phyloP scores from a whole-genome alignment of 2,113 vertebrate genomes.

The Helogale parvula region DNA sequence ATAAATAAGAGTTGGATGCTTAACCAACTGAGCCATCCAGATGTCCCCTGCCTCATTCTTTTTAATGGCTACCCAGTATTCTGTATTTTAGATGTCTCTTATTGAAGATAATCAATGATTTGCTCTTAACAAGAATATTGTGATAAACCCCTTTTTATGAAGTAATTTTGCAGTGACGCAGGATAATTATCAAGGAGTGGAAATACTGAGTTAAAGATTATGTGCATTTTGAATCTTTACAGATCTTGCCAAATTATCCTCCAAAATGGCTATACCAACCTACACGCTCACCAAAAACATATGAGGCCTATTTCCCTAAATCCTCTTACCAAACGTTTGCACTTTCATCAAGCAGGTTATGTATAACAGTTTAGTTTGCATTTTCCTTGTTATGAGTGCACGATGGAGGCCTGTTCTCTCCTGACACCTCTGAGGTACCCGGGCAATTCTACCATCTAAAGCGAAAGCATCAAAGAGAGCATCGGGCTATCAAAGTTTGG shows the following conservation, averaged over 20 bases:
- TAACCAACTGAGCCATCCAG: too few species aligned
- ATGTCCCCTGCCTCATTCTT: neutral
- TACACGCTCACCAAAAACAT: neutral
- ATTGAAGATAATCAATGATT: neutral
- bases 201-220: neutral
- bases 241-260: neutral
- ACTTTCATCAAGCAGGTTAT: neutral
- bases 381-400: neutral
- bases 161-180: neutral
- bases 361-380: neutral
- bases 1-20: too few species aligned
- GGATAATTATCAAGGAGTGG: neutral
- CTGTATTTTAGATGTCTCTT: neutral
- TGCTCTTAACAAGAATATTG: neutral
- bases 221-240: neutral
- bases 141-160: neutral
- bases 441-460: neutral
- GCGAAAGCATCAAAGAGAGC: neutral
- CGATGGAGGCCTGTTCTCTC: neutral
- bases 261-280: neutral
- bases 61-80: neutral
- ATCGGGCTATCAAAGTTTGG: neutral
- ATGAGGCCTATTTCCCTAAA: neutral
- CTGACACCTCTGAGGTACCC: neutral
- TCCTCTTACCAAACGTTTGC: neutral